These are phyloP conservation scores for Apodemus sylvaticus DNA, from an alignment of 2,113 vertebrate species.

Conservation along the genomic window DNA sequence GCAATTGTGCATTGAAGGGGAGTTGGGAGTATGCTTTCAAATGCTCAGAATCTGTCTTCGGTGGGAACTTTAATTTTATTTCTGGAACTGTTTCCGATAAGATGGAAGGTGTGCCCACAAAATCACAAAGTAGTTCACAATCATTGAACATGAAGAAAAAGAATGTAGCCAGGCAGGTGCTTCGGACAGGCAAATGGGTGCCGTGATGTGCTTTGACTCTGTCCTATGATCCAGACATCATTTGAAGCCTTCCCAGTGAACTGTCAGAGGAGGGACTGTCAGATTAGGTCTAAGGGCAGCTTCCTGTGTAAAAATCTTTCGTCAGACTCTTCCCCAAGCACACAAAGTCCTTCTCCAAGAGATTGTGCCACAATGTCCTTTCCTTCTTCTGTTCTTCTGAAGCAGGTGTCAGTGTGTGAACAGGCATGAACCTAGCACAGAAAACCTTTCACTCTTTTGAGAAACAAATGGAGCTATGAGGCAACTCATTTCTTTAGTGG, in stretches of 20 bases:
- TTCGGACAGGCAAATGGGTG: not conserved
- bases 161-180: not conserved
- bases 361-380: not conserved
- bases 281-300: not conserved
- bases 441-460: not conserved
- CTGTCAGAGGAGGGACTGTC: not conserved
- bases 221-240: not conserved
- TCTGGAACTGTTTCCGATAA: constrained; percentile 16
- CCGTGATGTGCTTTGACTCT: not conserved
- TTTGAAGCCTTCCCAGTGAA: not conserved
- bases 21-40: not conserved
- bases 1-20: not conserved
- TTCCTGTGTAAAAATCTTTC: not conserved
- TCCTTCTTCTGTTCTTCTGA: constrained; percentile 32
- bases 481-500: not conserved
- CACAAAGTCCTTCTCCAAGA: not conserved
- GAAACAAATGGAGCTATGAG: not conserved
- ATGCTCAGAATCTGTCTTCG: not conserved
- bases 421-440: not conserved
- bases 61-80: constrained; percentile 6
- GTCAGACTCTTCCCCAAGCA: not conserved
- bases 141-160: not conserved
- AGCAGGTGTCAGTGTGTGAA: constrained; percentile 13
- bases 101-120: not conserved
- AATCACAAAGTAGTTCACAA: not conserved